Percentiles rank a stretch among this genome's conserved stretches.
Conservation (phyloP, 2,888 invertebrate genomes). For the Clitarchus hookeri region DNA sequence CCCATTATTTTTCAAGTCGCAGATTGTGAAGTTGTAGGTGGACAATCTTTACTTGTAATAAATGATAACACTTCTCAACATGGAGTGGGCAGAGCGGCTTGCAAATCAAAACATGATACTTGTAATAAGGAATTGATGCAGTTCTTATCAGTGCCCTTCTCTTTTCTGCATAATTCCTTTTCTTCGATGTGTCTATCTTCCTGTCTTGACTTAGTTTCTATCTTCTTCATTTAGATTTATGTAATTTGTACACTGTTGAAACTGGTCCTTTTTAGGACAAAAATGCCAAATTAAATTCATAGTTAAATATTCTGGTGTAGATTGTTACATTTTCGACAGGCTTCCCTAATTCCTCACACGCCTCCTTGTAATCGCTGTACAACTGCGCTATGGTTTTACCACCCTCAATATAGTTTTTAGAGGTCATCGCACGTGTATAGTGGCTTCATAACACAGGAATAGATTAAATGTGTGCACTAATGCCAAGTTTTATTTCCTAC, state of each 20-base stretch:
- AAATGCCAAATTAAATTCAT: not conserved
- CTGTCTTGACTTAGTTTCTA: not conserved
- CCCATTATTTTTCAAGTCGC: not conserved
- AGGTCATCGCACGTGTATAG: not conserved
- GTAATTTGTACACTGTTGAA: not conserved
- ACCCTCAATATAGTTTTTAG: not conserved
- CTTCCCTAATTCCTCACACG: not conserved
- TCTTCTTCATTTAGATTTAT: not conserved
- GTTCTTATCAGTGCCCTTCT: not conserved
- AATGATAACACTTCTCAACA: too few relatives aligned
- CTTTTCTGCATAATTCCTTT: slow-evolving; percentile 11
- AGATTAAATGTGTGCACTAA: slow-evolving; percentile 33
- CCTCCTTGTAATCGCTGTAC: slow-evolving; percentile 22
- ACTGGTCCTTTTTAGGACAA: slow-evolving; percentile 17
- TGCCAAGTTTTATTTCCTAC: slow-evolving; percentile 29
- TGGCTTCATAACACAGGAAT: slow-evolving; percentile 27
- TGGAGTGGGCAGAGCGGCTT: too few relatives aligned
- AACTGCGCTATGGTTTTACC: slow-evolving; percentile 23
- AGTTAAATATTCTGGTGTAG: slow-evolving; percentile 20
- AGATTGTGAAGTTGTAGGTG: too few relatives aligned
- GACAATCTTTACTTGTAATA: too few relatives aligned
- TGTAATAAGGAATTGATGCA: too few relatives aligned
- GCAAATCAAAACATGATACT: too few relatives aligned
- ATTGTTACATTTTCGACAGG: slow-evolving; percentile 18
- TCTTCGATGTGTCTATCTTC: not conserved